These are phyloP conservation scores for Canis aureus DNA, from an alignment of 2,113 vertebrate genomes.

Conservation along the genomic window DNA sequence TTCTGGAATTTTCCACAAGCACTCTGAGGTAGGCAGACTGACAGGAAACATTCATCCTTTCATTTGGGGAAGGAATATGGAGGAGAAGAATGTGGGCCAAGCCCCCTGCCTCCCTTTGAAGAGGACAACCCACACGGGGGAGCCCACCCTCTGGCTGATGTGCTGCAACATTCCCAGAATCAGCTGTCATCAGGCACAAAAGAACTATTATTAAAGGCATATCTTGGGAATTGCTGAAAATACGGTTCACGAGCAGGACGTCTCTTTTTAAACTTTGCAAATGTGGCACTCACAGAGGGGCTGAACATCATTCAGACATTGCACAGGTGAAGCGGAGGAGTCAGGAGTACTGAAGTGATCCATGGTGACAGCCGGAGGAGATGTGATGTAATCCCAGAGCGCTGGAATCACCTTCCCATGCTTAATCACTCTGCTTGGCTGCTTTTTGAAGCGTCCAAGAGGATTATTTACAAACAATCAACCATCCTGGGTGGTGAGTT, in stretches of 20 bases:
- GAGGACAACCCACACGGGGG: fast-evolving
- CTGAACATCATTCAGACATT: fast-evolving
- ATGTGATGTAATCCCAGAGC: fast-evolving
- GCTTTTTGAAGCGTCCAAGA: not conserved
- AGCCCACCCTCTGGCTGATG: fast-evolving
- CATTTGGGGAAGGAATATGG: not conserved
- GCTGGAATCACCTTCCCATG: fast-evolving
- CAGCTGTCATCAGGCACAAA: not conserved
- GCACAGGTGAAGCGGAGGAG: not conserved
- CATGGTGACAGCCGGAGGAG: fast-evolving
- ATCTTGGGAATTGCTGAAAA: not conserved
- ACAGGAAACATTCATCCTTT: not conserved
- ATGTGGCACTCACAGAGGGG: not conserved
- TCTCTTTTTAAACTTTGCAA: not conserved
- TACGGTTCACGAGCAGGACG: fast-evolving
- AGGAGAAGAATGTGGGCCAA: not conserved
- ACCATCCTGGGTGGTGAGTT: fast-evolving
- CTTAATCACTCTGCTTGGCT: fast-evolving
- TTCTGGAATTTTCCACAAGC: not conserved
- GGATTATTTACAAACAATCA: not conserved
- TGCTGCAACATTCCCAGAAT: not conserved
- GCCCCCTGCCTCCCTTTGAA: not conserved
- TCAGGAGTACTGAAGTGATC: fast-evolving
- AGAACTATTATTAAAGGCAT: not conserved
- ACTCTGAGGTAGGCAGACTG: not conserved